Evolutionary conservation across 2,797 vertebrate genomes (phyloP).

Genomic region (Syndactyla subalaris): DNA sequence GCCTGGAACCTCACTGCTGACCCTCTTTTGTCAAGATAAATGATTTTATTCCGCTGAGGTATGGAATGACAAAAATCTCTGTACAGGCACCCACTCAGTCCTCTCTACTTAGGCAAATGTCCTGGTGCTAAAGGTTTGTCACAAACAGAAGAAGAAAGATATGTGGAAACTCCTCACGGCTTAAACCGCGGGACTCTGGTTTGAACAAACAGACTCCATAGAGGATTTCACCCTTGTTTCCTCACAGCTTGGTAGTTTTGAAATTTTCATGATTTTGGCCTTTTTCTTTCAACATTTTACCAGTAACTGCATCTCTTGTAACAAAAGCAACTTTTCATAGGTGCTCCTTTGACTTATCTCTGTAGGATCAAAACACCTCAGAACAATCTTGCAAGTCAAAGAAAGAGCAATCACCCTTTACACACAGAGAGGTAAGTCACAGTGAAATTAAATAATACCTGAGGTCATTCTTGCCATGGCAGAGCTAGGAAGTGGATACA

Average conservation of each 20-base stretch:
- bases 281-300: conserved; percentile 1
- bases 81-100: background rate
- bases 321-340: background rate
- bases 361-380: background rate
- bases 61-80: background rate
- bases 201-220: background rate
- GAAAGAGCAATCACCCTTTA: background rate
- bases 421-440: background rate
- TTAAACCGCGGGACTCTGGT: background rate
- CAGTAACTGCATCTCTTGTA: background rate
- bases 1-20: background rate
- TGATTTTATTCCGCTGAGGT: background rate
- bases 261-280: background rate
- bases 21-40: background rate
- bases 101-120: background rate
- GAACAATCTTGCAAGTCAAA: conserved; percentile 1
- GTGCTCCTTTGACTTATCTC: background rate
- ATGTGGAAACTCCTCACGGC: background rate
- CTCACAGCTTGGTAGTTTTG: background rate
- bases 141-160: background rate
- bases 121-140: background rate
- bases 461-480: background rate
- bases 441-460: conserved; percentile 9
- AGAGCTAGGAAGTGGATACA: background rate
- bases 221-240: background rate